Base-by-base conservation (phyloP, 2,113 vertebrate genomes). In the Recurvirostra avosetta region DNA sequence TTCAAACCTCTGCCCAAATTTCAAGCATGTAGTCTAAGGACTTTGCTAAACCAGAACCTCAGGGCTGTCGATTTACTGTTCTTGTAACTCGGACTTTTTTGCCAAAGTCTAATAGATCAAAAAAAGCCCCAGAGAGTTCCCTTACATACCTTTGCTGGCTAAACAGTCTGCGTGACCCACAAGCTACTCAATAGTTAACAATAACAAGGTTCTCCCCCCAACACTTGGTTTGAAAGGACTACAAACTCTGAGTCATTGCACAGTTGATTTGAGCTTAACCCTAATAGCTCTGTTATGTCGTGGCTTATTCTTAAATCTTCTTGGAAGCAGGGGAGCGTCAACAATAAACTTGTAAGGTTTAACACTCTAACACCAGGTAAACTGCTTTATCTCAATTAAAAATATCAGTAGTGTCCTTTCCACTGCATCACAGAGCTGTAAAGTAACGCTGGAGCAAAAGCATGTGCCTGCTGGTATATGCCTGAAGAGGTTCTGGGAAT, bases 401-500 rank as follows among this genome's bases (percentile, higher is more conserved):
- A 95, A 63, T 88, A 93, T 27, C 87, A 45, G 76, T 12, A 78
- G 40, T 17, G 50, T 73, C 94, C 91, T 71, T 96, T 93, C 78
- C 93, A 94, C 91, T 90, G 15, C 95, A 90, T 93, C 93, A 40
- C 56, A 13, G 94, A 88, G 91, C 94, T 97, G 95, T 97, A 98
- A 98, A 92, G 90, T 85, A 76, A 88, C 22, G 47, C 90, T 88
- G 79, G 94, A 96, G 88, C 77, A 81, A 87, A 93, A 97, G 78
- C 94, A 91, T 97, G 90, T 97, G 97, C 91, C 96, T 97, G 98
- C 97, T 97, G 96, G 96, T 97, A 94, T 97, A 95, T 95, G 97
- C 97, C 97, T 89, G 89, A 94, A 97, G 97, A 96, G 97, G 87
- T 98, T 98, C 98, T 98, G 98, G 98, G 98, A 98, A 98, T 96